Base-by-base conservation (phyloP, 2,888 invertebrate species). In the Tinea semifulvella region DNA sequence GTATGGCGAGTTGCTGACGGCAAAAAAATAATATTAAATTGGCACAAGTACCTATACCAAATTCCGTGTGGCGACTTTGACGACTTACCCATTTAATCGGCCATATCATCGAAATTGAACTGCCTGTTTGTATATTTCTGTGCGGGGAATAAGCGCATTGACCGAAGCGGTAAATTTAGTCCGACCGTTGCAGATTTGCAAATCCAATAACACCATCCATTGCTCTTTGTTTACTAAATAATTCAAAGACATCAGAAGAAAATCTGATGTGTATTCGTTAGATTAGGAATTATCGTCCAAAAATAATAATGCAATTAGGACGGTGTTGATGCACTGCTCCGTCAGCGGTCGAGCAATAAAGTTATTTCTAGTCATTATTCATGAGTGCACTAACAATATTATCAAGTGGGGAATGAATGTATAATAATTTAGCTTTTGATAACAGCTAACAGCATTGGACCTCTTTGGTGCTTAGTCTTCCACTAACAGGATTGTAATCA, bases 121-220 rank as follows among this genome's bases (percentile, higher is more conserved):
- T 53, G 56, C 50, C 53, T 11, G 7, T 27, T 27, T 5, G 43
- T 17, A 27, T 76, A 74, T 76, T 74, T 72, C 58, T 58, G 73
- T 61, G 56, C 52, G 46, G 48, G 51, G 49, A 52, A 53, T 51
- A 60, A 53, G 74, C 73, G 65, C 75, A 75, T 63, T 74, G 76
- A 76, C 73, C 77, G 50, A 52, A 36, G 14, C 58, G 55, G 63
- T 69, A 70, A 72, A 72, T 68, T 74, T 74, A 76, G 74, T 62
- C 51, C 18, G 31, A 31, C 31, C 14, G 13, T n/a, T n/a, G 11
- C 31, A 13, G 31, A 14, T 31, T 31, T 31, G n/a, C 13, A 31
- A 31, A 31, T 31, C 31, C 13, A 2, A 31, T 13, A 31, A n/a
- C 31, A 11, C 14, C 7, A 13, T 31, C 13, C 31, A 31, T 31